Evolutionary conservation across 2,888 invertebrate species (phyloP), one percentile per base, ranked within the genome.

Genomic region (Chironomus tentans): DNA sequence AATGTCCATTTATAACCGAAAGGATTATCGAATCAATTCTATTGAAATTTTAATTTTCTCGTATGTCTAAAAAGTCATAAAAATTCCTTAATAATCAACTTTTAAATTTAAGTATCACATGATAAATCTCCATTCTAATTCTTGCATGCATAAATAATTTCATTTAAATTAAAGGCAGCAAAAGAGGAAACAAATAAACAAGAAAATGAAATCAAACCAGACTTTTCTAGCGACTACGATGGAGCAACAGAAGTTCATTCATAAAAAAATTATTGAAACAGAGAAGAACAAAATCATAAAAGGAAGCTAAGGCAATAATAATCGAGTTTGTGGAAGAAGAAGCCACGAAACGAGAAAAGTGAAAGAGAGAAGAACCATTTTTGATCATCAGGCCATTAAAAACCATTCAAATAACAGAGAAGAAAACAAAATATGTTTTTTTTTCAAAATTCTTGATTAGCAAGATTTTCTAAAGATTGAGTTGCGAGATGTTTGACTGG

Each of bases 281-380:
- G 10, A 38, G 38, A 38, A 10, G 10, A 38, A 70, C n/a, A 68
- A 68, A 28, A 28, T 28, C 28, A 18, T 24, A 22, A 65, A 65
- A 65, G 65, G 65, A 65, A 65, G 65, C 65, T 24, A 65, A 24
- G 24, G 22, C 62, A 18, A 21, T 38, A 38, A 38, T 38, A 38
- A 38, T 38, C 38, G 10, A 38, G 38, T 38, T 38, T 38, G 38
- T 10, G 10, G 38, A 38, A 38, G 38, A 38, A 38, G 38, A 38
- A 38, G 38, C 38, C 38, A 38, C 38, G 38, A 38, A 38, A 38
- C 38, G 10, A 62, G 21, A 62, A 18, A 62, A 21, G 65, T 21
- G 65, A 65, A 65, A 65, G 65, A 65, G 65, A 65, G 21, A 68
- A 68, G 68, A 70, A 70, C 70, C 70, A 70, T 70, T 48, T 70